These are phyloP conservation scores for Psittacula derbiana DNA, from an alignment of 2,797 vertebrate species.

Conservation along the genomic window DNA sequence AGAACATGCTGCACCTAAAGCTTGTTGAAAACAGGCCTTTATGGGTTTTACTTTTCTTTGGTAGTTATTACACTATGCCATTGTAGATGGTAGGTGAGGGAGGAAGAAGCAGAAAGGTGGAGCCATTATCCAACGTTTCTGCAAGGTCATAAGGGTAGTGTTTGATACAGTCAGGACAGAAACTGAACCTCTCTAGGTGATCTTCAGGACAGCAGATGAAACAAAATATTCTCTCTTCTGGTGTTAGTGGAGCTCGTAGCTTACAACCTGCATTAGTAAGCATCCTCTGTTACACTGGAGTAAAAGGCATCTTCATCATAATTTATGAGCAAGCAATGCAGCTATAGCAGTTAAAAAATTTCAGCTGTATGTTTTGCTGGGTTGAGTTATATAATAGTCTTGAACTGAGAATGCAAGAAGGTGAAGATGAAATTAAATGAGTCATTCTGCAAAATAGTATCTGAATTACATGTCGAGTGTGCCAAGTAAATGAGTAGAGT, in stretches of 20 bases:
- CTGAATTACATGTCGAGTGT: neutral
- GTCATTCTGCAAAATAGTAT: slow-evolving; percentile 43
- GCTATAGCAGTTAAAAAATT: neutral
- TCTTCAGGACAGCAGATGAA: neutral
- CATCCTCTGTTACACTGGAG: neutral
- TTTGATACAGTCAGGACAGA: neutral
- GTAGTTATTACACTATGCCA: neutral
- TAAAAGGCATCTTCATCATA: neutral
- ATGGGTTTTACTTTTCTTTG: neutral
- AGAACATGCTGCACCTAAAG: neutral
- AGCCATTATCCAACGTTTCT: neutral
- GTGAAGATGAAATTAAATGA: slow-evolving; percentile 40
- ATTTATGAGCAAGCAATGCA: neutral
- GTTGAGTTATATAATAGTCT: neutral
- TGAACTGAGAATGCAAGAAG: neutral
- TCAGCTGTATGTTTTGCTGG: neutral
- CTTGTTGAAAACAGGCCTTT: neutral
- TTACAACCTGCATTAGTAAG: neutral
- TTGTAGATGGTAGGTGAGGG: neutral
- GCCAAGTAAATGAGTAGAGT: neutral
- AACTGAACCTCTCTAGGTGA: neutral
- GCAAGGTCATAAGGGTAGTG: neutral
- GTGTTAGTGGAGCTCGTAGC: neutral
- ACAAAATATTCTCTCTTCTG: neutral
- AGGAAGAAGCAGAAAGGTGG: neutral